phyloP scores from a whole-genome alignment of 30 jellyfish, hydroid and myxozoan genomes.

The Hydra vulgaris region DNA sequence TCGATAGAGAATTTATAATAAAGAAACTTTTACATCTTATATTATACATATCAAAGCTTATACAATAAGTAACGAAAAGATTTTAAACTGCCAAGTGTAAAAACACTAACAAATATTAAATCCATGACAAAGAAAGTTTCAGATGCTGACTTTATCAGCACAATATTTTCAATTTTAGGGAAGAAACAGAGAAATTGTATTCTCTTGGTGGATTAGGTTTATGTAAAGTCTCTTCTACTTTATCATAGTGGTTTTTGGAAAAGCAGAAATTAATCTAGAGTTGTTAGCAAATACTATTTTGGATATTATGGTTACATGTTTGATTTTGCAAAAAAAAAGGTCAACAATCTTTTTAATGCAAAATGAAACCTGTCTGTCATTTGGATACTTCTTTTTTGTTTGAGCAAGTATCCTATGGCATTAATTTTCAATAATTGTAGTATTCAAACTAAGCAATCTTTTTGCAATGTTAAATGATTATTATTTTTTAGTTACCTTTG shows the following conservation, averaged over 20 bases:
- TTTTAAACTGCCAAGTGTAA: too few species aligned
- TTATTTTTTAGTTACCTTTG: too few species aligned
- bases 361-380: too few species aligned
- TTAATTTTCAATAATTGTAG: too few species aligned
- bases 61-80: neutral
- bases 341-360: neutral
- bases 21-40: neutral
- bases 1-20: too few species aligned
- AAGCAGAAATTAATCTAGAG: neutral
- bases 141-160: neutral
- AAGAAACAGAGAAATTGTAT: neutral
- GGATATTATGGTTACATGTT: too few species aligned
- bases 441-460: too few species aligned
- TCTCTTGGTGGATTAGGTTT: neutral
- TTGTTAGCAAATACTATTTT: too few species aligned
- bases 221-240: neutral
- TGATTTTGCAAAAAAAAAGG: neutral
- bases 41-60: neutral
- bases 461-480: too few species aligned
- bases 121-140: neutral
- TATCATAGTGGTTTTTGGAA: neutral
- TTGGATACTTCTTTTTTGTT: too few species aligned
- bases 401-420: neutral
- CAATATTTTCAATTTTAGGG: neutral
- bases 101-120: neutral